Conservation (phyloP, 2,797 vertebrate genomes). For the Hafferia zeledoni region DNA sequence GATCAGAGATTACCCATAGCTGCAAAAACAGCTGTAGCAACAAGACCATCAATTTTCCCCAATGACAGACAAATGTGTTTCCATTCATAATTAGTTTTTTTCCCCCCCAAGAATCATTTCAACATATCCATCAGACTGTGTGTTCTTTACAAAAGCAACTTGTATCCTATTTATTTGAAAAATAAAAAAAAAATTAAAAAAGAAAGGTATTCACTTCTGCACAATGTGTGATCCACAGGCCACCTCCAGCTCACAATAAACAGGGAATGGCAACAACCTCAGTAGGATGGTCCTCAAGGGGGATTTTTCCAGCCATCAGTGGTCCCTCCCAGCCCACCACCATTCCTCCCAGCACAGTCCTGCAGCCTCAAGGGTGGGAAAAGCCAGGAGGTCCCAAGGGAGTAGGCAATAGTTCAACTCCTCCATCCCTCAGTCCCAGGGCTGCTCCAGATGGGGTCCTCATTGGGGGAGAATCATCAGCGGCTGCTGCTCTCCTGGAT, state of each 20-base stretch:
- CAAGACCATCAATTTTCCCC: slow-evolving; percentile 70
- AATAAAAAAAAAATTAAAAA: background rate
- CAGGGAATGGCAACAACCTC: slow-evolving; percentile 65
- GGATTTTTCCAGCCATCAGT: background rate
- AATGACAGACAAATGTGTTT: slow-evolving; percentile 76
- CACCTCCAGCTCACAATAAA: slow-evolving; percentile 74
- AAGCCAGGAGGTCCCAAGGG: background rate
- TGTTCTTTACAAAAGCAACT: slow-evolving; percentile 79
- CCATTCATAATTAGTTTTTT: slow-evolving; percentile 70
- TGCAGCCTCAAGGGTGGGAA: background rate
- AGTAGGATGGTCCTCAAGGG: slow-evolving; percentile 45
- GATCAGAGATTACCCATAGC: slow-evolving; percentile 66
- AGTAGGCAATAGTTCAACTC: background rate
- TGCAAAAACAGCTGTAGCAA: slow-evolving; percentile 70
- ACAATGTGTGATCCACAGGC: slow-evolving; percentile 74
- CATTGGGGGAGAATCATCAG: background rate
- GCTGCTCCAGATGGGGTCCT: slow-evolving; percentile 15
- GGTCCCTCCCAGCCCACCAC: background rate
- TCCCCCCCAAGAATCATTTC: slow-evolving; percentile 60
- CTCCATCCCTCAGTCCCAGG: background rate
- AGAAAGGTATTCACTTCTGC: slow-evolving; percentile 67
- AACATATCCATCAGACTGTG: slow-evolving; percentile 74
- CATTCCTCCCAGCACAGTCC: background rate
- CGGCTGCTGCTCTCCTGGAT: slow-evolving; percentile 1
- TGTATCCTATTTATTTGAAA: slow-evolving; percentile 62